phyloP scores from a whole-genome alignment of 2,113 vertebrate genomes.

The Hippotragus niger region DNA sequence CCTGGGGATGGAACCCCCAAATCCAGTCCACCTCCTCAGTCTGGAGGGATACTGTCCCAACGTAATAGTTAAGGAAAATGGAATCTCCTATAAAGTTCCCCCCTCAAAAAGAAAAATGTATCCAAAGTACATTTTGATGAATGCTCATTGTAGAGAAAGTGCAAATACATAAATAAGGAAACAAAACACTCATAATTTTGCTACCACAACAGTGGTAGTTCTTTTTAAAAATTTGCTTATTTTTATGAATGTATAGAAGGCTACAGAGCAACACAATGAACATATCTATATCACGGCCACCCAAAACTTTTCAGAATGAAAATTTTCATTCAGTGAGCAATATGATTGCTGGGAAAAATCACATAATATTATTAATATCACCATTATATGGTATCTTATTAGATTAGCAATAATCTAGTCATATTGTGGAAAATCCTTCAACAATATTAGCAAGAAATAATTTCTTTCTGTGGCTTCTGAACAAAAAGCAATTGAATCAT shows the following conservation, averaged over 20 bases:
- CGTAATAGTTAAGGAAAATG: background rate
- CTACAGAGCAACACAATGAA: background rate
- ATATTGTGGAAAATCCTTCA: slow-evolving; percentile 48
- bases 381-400: slow-evolving; percentile 47
- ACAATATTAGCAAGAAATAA: slow-evolving; percentile 56
- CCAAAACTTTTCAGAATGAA: slow-evolving; percentile 12
- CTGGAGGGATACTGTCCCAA: background rate
- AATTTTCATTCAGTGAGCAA: slow-evolving; percentile 9
- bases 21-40: background rate
- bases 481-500: slow-evolving; percentile 55
- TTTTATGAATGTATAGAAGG: background rate
- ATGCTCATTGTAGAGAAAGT: background rate
- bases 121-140: background rate
- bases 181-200: background rate
- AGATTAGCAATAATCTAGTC: slow-evolving; percentile 65
- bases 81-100: background rate
- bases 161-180: slow-evolving; percentile 4
- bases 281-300: background rate
- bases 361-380: slow-evolving; percentile 43
- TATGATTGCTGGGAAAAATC: background rate
- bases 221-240: background rate
- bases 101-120: background rate
- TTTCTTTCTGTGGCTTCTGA: slow-evolving; percentile 46
- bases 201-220: background rate
- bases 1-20: background rate